Evolutionary conservation across 1,140 invertebrate species (phyloP), one percentile per base, ranked within the genome.

Genomic region (Aporrectodea caliginosa): DNA sequence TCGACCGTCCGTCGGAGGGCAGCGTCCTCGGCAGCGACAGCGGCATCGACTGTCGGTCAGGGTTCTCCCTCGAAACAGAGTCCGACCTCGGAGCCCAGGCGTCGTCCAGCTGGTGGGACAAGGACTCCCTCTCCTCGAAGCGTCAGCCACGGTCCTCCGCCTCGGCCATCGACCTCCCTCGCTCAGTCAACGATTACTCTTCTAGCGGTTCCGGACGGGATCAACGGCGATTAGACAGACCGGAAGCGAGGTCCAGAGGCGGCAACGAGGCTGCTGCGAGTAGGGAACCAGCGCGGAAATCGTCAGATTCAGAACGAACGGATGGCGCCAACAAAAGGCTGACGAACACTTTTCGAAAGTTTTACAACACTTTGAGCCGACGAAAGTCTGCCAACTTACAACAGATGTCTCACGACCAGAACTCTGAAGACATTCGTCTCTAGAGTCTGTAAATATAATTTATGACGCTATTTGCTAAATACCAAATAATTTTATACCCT

Each of bases 41-140:
- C 6, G 73, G 73, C 31, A 32, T 35, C 6, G 2, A 27, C 73
- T 33, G 14, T 1, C 73, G 73, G 33, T 35, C 33, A 14, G 43
- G 43, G 22, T 58, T 12, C 43, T 58, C 43, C 6, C 43, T 58
- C 6, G 43, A 58, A 22, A 58, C 43, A 22, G 43, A 58, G 43
- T 58, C 43, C 43, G 43, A 58, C 43, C 43, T 58, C 6, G 43
- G 43, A 58, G 6, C 43, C 22, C 43, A 58, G 43, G 22, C 6
- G 43, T 58, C 43, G 43, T 58, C 43, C 43, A 75, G 30, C 27
- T 75, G 73, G 73, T 75, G 73, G 73, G 43, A 35, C 31, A 35
- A 33, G 30, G 43, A 75, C 73, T 32, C 73, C 2, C 31, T 75
- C 1, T 75, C 73, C 29, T 33, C 73, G 1, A 29, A 33, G 43